phyloP scores from a whole-genome alignment of 2,113 vertebrate genomes.

The Mobula birostris region DNA sequence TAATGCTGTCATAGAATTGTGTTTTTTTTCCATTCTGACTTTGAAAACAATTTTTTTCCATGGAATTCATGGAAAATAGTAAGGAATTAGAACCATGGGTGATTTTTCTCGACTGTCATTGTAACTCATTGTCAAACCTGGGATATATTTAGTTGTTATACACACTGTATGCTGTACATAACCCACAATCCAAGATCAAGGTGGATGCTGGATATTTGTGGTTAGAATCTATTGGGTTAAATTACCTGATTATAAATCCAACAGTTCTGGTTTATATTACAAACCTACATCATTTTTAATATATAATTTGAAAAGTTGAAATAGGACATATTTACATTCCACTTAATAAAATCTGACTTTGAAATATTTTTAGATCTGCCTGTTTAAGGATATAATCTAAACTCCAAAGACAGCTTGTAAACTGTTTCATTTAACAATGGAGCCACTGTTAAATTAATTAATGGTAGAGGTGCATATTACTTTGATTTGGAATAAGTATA shows the following conservation, averaged over 20 bases:
- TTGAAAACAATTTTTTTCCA: background rate
- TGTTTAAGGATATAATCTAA: background rate
- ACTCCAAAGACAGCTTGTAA: background rate
- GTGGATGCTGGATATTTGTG: background rate
- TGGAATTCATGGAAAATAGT: background rate
- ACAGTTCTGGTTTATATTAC: background rate
- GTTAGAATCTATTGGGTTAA: conserved; percentile 11
- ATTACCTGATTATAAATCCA: background rate
- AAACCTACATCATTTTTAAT: background rate
- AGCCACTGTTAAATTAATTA: background rate
- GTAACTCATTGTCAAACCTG: background rate
- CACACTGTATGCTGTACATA: background rate
- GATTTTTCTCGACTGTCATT: background rate
- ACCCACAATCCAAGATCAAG: no score
- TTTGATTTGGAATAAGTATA: background rate
- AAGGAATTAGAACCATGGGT: background rate
- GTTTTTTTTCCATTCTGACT: background rate
- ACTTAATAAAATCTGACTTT: conserved; percentile 12
- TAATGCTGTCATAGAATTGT: background rate
- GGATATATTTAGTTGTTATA: background rate
- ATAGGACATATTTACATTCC: conserved; percentile 18
- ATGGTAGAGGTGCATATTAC: background rate
- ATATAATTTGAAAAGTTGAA: background rate
- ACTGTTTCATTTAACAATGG: background rate
- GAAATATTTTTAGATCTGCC: background rate